These are phyloP conservation scores for Heliangelus exortis DNA, from an alignment of 2,797 vertebrate species.

Conservation along the genomic window DNA sequence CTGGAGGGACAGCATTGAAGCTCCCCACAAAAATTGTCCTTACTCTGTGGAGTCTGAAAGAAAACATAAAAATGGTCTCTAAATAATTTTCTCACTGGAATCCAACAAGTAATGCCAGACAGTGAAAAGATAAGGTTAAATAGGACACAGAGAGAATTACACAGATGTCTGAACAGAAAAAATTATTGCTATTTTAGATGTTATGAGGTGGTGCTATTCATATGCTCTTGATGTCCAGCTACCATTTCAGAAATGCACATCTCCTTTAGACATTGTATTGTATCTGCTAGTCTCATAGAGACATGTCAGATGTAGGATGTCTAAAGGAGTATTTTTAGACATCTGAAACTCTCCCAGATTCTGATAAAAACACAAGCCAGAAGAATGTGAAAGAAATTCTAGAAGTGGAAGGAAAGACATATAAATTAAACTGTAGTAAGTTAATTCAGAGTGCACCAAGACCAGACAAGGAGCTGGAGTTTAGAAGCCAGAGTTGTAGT, in stretches of 20 bases:
- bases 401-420: background rate
- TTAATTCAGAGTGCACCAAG: background rate
- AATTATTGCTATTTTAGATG: background rate
- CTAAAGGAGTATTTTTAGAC: background rate
- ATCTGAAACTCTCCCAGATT: background rate
- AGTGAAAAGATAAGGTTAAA: background rate
- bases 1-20: background rate
- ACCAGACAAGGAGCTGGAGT: background rate
- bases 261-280: background rate
- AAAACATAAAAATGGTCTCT: background rate
- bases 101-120: background rate
- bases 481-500: too few relatives aligned
- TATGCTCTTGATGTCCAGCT: background rate
- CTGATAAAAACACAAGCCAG: background rate
- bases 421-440: fast-evolving
- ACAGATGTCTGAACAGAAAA: background rate
- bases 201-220: background rate
- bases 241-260: background rate
- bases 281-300: background rate
- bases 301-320: background rate
- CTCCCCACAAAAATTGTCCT: background rate
- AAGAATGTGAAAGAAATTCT: background rate
- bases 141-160: background rate
- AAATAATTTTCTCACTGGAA: background rate
- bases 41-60: background rate